Conservation (phyloP, 2,888 invertebrate species). For the Ormyrus rosae region DNA sequence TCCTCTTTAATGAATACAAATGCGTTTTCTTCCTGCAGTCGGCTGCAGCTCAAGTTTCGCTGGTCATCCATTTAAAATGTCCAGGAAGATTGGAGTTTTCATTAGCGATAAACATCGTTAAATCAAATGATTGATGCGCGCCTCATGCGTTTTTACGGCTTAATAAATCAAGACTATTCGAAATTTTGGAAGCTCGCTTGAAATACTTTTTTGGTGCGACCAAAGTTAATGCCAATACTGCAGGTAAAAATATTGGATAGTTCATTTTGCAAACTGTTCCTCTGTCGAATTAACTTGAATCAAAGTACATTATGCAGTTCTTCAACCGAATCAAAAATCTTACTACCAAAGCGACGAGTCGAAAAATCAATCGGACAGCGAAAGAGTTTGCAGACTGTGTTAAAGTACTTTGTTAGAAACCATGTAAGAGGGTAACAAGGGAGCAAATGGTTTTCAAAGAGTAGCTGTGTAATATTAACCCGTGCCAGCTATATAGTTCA, state of each 20-base stretch:
- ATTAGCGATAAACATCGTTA: neutral
- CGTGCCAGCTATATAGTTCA: slow-evolving; percentile 64
- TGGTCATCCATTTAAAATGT: slow-evolving; percentile 20
- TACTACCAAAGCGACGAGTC: too few relatives aligned
- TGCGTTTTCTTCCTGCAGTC: slow-evolving; percentile 5
- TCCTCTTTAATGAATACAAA: slow-evolving; percentile 30
- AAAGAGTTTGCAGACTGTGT: slow-evolving; percentile 40
- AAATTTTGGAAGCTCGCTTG: slow-evolving; percentile 37
- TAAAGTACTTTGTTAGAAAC: slow-evolving; percentile 46
- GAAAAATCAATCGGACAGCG: neutral
- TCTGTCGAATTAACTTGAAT: too few relatives aligned
- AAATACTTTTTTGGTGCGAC: slow-evolving; percentile 30
- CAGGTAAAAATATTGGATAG: slow-evolving; percentile 39
- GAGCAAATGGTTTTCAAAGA: slow-evolving; percentile 47
- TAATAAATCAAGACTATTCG: neutral
- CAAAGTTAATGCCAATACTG: slow-evolving; percentile 50
- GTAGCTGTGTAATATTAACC: slow-evolving; percentile 67
- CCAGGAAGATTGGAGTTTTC: neutral
- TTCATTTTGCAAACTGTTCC: slow-evolving; percentile 22
- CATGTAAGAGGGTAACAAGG: slow-evolving; percentile 38
- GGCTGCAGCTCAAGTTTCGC: neutral
- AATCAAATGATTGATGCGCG: too few relatives aligned
- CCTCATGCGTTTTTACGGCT: neutral
- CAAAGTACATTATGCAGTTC: too few relatives aligned
- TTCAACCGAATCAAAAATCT: too few relatives aligned